A percentile compares a stretch with the other conserved stretches of the same genome.
Conservation (phyloP, 2,888 invertebrate genomes). For the Philaethria dido region DNA sequence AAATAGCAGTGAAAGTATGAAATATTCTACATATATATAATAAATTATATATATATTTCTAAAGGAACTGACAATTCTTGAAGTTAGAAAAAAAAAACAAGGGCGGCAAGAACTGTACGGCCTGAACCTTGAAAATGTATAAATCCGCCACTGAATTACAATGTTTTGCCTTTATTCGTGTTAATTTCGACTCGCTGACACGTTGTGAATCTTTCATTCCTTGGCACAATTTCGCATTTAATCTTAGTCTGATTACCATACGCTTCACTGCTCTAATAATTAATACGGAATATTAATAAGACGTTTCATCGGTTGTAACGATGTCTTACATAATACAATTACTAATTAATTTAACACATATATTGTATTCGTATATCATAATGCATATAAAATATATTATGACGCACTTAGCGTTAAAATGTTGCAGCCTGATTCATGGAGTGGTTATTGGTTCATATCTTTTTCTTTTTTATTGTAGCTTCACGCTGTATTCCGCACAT, state of each 20-base stretch:
- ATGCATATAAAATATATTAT: background rate
- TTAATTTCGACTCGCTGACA: slow-evolving; percentile 14
- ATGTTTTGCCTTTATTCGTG: background rate
- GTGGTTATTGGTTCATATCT: too few relatives aligned
- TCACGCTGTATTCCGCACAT: too few relatives aligned
- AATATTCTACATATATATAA: too few relatives aligned
- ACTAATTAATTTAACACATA: slow-evolving; percentile 1
- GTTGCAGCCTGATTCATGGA: too few relatives aligned
- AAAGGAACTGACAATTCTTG: too few relatives aligned
- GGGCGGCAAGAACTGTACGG: too few relatives aligned
- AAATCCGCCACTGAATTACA: too few relatives aligned
- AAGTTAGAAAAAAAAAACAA: too few relatives aligned
- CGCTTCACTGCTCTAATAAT: slow-evolving; percentile 14
- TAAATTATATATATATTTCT: too few relatives aligned
- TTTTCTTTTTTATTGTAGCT: too few relatives aligned
- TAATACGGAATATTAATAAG: slow-evolving; percentile 18
- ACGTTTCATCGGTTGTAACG: slow-evolving; percentile 2
- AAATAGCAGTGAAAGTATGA: too few relatives aligned
- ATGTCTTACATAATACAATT: slow-evolving; percentile 2
- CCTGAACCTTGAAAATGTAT: too few relatives aligned
- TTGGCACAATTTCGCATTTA: slow-evolving; percentile 29
- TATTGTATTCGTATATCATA: background rate
- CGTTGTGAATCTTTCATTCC: slow-evolving; percentile 27
- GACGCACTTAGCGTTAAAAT: background rate
- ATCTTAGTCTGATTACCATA: slow-evolving; percentile 22